Conservation (phyloP, 2,797 vertebrate species). For the Sebastes itinus region DNA sequence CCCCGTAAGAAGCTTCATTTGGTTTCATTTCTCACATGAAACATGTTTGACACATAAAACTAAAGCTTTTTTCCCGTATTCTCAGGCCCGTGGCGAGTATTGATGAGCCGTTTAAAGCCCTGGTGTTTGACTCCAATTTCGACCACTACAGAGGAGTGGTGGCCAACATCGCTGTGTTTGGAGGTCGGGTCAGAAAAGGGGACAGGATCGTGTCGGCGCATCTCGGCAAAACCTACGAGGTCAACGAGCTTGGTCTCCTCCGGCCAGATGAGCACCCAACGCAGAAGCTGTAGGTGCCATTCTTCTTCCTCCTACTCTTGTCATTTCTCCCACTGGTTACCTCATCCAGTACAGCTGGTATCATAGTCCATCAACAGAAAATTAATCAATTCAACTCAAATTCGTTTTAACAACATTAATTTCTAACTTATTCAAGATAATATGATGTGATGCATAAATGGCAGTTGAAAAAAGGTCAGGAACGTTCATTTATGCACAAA, state of each 20-base stretch:
- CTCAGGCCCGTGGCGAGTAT: slow-evolving; percentile 82
- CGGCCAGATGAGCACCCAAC: slow-evolving; percentile 88
- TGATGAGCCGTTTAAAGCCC: slow-evolving; percentile 88
- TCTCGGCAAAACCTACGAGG: slow-evolving; percentile 90
- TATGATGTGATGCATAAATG: too few species aligned
- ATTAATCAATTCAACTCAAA: neutral
- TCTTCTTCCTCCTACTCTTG: neutral
- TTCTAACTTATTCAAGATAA: too few species aligned
- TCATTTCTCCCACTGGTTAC: neutral
- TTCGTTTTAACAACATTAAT: rapidly evolving
- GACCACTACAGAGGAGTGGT: slow-evolving; percentile 95
- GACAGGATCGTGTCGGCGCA: slow-evolving; percentile 89
- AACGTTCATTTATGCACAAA: too few species aligned
- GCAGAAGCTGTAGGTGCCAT: slow-evolving; percentile 85
- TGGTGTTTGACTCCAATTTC: slow-evolving; percentile 96
- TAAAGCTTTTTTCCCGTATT: neutral
- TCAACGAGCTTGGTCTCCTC: slow-evolving; percentile 93
- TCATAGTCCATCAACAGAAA: neutral
- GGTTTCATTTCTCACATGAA: neutral
- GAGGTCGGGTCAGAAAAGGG: slow-evolving; percentile 89
- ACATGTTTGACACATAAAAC: neutral
- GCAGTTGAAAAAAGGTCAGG: too few species aligned
- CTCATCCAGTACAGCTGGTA: neutral
- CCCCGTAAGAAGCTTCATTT: slow-evolving; percentile 85
- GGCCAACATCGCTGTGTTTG: slow-evolving; percentile 90